Evolutionary conservation across 2,113 vertebrate genomes (phyloP).

Genomic region (Miniopterus natalensis): DNA sequence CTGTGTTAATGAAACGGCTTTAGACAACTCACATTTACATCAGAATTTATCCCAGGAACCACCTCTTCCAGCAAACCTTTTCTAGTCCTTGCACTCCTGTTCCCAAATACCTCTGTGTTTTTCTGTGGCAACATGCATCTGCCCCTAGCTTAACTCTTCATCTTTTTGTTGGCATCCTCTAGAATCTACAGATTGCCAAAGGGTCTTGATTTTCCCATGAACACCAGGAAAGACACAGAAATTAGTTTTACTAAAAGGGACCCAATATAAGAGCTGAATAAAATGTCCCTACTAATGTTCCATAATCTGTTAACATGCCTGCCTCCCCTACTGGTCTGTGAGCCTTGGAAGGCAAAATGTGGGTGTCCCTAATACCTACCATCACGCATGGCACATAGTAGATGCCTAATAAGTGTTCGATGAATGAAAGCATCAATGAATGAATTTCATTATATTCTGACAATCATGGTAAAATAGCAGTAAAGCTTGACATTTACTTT

Average conservation of each 20-base stretch:
- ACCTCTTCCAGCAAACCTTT: neutral
- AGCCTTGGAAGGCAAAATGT: neutral
- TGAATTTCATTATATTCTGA: neutral
- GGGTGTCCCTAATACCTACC: neutral
- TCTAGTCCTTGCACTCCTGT: neutral
- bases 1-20: neutral
- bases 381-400: neutral
- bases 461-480: neutral
- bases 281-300: neutral
- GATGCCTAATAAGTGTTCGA: neutral
- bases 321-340: neutral
- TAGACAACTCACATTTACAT: neutral
- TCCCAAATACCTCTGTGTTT: neutral
- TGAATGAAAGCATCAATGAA: neutral
- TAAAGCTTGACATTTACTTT: neutral
- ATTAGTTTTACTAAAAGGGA: constrained; percentile 11
- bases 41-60: neutral
- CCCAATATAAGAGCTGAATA: neutral
- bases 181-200: neutral
- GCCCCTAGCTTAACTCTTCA: neutral
- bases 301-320: neutral
- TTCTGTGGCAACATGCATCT: neutral
- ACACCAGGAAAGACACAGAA: neutral
- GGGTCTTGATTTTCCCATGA: neutral
- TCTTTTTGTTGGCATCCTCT: neutral